Evolutionary conservation across 1,140 invertebrate genomes (phyloP), one percentile per base, ranked within the genome.

Genomic region (Streblospio benedicti): DNA sequence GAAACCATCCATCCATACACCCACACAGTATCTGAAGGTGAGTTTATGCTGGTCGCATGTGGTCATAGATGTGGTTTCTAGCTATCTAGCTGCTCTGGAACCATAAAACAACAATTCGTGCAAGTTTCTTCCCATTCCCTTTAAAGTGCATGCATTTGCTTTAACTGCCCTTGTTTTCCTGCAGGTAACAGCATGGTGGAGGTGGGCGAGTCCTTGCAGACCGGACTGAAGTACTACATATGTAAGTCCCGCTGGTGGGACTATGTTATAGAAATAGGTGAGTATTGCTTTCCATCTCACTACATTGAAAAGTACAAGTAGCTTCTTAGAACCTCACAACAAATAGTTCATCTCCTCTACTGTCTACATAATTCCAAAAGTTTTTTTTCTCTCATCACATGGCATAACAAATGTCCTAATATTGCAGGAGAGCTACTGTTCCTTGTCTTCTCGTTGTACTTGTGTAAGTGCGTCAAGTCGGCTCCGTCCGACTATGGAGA

Each of bases 221-320:
- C 67, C 65, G 75, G 83, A 66, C 68, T 81, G 63, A 68, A 79
- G 65, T 81, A 85, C 80, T 63, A 81, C 61, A 81, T 83, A 33
- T 92, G 89, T 74, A 85, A 85, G 73, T 82, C 84, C n/a, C 82
- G 87, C 33, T 88, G 87, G 80, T 93, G 90, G 90, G 89, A 93
- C 71, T 89, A 90, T 75, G 88, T 92, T 56, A 91, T 90, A 28
- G 88, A 91, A 79, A 80, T 82, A 51, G 81, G 84, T 84, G 70
- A 74, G 77, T 73, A 47, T 32, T n/a, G n/a, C n/a, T n/a, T n/a
- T n/a, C n/a, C n/a, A n/a, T n/a, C n/a, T n/a, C n/a, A n/a, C n/a
- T n/a, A n/a, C n/a, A n/a, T n/a, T n/a, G n/a, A n/a, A n/a, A n/a
- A n/a, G n/a, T n/a, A n/a, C n/a, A n/a, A n/a, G n/a, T n/a, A n/a